Conservation (phyloP, 2,888 invertebrate genomes). For the Melanotus villosus region DNA sequence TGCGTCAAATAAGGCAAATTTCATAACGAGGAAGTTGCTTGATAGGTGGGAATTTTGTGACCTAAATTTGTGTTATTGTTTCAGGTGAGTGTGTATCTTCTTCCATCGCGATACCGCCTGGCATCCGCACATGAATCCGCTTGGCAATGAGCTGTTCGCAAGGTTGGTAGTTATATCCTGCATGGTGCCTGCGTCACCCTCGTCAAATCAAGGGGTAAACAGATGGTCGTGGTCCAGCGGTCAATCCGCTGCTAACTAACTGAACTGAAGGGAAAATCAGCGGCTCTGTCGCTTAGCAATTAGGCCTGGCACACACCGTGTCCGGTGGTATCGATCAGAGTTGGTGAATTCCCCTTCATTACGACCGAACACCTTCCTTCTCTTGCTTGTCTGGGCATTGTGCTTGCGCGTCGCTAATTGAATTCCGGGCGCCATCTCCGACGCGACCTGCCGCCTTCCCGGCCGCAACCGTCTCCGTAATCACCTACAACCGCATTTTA, state of each 20-base stretch:
- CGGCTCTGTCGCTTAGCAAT: constrained; percentile 53
- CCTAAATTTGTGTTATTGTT: constrained; percentile 48
- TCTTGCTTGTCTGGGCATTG: constrained; percentile 50
- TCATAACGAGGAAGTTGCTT: too few relatives aligned
- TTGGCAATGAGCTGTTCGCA: constrained; percentile 66
- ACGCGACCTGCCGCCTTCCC: constrained; percentile 50
- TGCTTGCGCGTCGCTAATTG: constrained; percentile 61
- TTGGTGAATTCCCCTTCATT: constrained; percentile 51
- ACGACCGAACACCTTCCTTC: constrained; percentile 53
- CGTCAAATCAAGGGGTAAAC: constrained; percentile 46
- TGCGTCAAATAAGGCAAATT: too few relatives aligned
- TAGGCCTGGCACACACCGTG: constrained; percentile 47
- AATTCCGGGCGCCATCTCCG: constrained; percentile 62
- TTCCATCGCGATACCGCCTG: constrained; percentile 55
- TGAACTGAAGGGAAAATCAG: constrained; percentile 49
- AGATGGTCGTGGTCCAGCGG: constrained; percentile 41
- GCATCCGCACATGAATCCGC: constrained; percentile 63
- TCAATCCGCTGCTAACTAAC: constrained; percentile 44
- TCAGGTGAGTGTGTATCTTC: constrained; percentile 65
- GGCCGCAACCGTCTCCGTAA: constrained; percentile 50
- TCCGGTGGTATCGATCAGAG: constrained; percentile 51
- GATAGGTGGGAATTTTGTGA: constrained; percentile 34
- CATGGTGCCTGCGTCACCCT: constrained; percentile 37
- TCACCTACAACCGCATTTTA: constrained; percentile 52
- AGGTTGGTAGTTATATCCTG: constrained; percentile 64